These are phyloP conservation scores for Halictus ligatus DNA, from an alignment of 2,888 invertebrate species.

Conservation along the genomic window DNA sequence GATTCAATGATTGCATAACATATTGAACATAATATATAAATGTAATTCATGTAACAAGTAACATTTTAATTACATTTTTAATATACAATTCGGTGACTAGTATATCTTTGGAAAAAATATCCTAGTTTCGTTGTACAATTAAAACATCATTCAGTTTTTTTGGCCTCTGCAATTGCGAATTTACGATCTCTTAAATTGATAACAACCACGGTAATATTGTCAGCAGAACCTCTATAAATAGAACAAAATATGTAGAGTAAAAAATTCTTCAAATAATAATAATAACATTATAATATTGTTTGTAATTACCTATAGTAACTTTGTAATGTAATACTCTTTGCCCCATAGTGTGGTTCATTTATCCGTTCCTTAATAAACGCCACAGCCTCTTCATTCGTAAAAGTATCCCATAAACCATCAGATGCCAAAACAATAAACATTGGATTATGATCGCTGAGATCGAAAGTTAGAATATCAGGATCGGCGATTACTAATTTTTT, in stretches of 20 bases:
- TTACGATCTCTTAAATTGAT: conserved; percentile 90
- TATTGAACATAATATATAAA: not conserved
- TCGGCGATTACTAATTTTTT: conserved; percentile 97
- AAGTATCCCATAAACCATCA: conserved; percentile 98
- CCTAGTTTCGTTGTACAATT: conserved; percentile 25
- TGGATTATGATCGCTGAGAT: conserved; percentile 93
- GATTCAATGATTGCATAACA: conserved; percentile 11
- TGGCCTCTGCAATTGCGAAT: conserved; percentile 69
- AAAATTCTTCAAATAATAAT: not conserved
- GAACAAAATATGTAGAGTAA: conserved; percentile 48
- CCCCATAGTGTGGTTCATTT: conserved; percentile 94
- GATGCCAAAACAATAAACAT: conserved; percentile 96
- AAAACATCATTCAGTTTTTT: conserved; percentile 61
- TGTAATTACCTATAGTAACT: conserved; percentile 89
- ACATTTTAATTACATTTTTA: conserved; percentile 13
- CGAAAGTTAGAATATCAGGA: conserved; percentile 97
- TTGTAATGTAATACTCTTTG: conserved; percentile 95
- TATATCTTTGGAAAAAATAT: conserved; percentile 55
- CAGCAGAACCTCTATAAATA: conserved; percentile 91
- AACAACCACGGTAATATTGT: conserved; percentile 97
- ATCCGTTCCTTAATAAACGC: conserved; percentile 94
- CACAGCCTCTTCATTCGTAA: conserved; percentile 97
- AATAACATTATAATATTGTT: not conserved
- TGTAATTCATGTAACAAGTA: conserved; percentile 13
- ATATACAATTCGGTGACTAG: conserved; percentile 57